Percentiles rank a stretch among this genome's conserved stretches.
Evolutionary conservation across 2,113 vertebrate species (phyloP).

Genomic region (Grus americana): DNA sequence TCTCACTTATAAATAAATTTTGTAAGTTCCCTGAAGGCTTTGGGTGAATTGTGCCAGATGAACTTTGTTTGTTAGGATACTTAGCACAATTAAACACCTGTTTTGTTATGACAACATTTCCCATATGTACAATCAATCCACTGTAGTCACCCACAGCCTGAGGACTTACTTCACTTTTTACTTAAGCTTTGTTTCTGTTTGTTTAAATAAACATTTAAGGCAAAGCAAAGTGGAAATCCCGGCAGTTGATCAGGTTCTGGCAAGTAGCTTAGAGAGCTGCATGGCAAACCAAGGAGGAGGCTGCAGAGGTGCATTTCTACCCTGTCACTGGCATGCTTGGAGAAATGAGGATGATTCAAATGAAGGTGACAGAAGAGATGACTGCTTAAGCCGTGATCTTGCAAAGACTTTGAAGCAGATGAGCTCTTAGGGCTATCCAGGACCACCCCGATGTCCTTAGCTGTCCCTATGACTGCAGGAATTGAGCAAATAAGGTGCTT

Average conservation of each 20-base stretch:
- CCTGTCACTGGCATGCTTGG: neutral
- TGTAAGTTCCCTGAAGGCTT: neutral
- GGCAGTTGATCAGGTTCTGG: neutral
- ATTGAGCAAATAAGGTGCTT: neutral
- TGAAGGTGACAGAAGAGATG: neutral
- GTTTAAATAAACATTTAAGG: neutral
- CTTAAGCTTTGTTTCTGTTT: slow-evolving; percentile 6
- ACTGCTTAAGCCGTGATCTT: neutral
- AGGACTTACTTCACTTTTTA: neutral
- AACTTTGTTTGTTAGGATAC: slow-evolving; percentile 25
- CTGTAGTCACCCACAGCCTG: neutral
- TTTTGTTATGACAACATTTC: slow-evolving; percentile 25
- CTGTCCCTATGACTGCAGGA: neutral
- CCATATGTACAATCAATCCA: neutral
- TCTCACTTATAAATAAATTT: neutral
- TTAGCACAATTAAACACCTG: slow-evolving; percentile 29
- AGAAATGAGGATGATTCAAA: neutral
- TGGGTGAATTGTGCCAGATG: neutral
- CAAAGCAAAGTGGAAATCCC: neutral
- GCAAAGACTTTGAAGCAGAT: neutral
- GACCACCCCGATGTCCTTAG: neutral
- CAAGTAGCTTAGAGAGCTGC: neutral
- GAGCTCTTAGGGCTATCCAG: neutral
- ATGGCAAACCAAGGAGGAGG: neutral
- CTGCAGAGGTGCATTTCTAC: neutral